A percentile compares a stretch with the other conserved stretches of the same genome.
These are phyloP conservation scores for Thalassoma bifasciatum DNA, from an alignment of 2,113 vertebrate genomes.

Conservation along the genomic window DNA sequence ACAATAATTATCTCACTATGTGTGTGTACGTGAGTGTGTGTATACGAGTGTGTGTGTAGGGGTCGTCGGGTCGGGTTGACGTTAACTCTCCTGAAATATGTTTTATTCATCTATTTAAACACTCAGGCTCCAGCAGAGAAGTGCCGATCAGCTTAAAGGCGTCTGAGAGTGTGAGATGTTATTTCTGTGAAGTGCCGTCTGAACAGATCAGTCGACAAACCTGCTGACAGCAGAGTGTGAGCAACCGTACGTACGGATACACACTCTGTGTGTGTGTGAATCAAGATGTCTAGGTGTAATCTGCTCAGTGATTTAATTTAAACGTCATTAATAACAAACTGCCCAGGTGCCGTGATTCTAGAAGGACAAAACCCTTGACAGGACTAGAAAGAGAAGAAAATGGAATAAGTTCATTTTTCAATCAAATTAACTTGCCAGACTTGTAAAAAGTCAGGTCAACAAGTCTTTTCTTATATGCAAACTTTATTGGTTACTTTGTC, in stretches of 20 bases:
- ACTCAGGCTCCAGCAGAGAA: neutral
- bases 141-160: constrained; percentile 27
- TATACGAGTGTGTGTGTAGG: constrained; percentile 8
- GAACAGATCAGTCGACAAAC: constrained; percentile 8
- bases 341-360: no score
- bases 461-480: no score
- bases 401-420: no score
- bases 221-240: neutral
- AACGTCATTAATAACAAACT: no score
- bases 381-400: no score
- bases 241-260: neutral
- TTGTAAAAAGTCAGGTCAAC: no score
- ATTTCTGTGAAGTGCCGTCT: constrained; percentile 7
- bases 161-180: constrained; percentile 7
- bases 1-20: constrained; percentile 62
- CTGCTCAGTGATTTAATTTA: constrained; percentile 15
- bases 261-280: neutral
- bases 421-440: no score
- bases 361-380: no score
- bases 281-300: neutral
- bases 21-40: constrained; percentile 23
- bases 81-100: constrained; percentile 5
- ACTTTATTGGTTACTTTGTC: no score
- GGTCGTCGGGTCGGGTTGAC: neutral
- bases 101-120: constrained; percentile 32